A percentile compares a stretch with the other conserved stretches of the same genome.
Conservation (phyloP, 1,140 invertebrate species). For the Drosophila micromelanica region DNA sequence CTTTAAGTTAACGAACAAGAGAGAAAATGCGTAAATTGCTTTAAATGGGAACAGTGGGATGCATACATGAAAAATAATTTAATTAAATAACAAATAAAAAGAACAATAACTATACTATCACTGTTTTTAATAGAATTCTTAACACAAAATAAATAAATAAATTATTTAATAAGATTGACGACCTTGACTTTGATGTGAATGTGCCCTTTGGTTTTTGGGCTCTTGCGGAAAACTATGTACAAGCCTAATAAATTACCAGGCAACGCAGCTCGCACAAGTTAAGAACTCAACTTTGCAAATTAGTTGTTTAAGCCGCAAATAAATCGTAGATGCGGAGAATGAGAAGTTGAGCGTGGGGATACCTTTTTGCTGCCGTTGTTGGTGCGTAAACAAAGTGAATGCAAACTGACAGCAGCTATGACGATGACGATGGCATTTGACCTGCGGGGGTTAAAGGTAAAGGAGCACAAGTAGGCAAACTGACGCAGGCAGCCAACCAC, state of each 20-base stretch:
- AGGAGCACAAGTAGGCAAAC: conserved; percentile 3
- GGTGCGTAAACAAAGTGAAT: conserved; percentile 73
- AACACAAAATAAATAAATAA: too few species aligned
- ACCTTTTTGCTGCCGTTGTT: conserved; percentile 50
- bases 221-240: conserved; percentile 2
- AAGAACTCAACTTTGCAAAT: conserved; percentile 24
- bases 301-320: conserved; percentile 25
- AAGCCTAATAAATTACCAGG: conserved; percentile 35
- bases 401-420: conserved; percentile 65
- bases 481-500: conserved; percentile 15
- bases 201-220: background rate
- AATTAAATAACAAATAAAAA: too few species aligned
- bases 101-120: too few species aligned
- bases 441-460: conserved; percentile 40
- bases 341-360: conserved; percentile 16
- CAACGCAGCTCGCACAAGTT: conserved; percentile 8
- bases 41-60: background rate
- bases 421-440: conserved; percentile 50
- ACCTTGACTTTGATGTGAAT: conserved; percentile 22
- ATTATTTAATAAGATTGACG: background rate
- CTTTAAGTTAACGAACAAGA: background rate
- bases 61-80: background rate
- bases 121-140: too few species aligned
- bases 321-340: conserved; percentile 20
- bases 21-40: background rate